Evolutionary conservation across 2,797 vertebrate species (phyloP), one percentile per base, ranked within the genome.

Genomic region (Sparidentex hasta): DNA sequence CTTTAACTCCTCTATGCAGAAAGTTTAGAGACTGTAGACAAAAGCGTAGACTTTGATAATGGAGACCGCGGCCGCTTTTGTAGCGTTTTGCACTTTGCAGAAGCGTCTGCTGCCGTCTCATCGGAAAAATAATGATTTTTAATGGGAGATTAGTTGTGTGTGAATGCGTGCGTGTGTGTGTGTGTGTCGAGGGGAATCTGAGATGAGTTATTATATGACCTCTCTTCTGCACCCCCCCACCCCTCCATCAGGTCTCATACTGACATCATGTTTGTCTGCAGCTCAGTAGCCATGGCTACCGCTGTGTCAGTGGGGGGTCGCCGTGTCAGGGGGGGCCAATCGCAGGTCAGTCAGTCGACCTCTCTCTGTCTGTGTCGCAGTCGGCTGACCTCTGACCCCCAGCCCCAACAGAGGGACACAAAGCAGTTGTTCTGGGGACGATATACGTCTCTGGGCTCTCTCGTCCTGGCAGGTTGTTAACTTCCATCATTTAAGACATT

Each of bases 181-280:
- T 25, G 50, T 65, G 55, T 63, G 65, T 73, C n/a, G 64, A 51
- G 59, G 48, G 17, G 73, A 88, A 78, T 84, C 44, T 33, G 29
- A 71, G 80, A 79, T 78, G 68, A 80, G 79, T 80, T 76, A 74
- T 83, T 77, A 66, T 90, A 72, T 88, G 81, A 87, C 85, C 86
- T 80, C 74, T 65, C 61, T 52, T 29, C 46, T 54, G 67, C 62
- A 63, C 80, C 21, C 51, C 27, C 51, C 8, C 69, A 41, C 21
- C 46, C 27, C 51, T 7, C 69, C 20, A 41, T 20, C 69, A 66
- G 73, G 54, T 78, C 81, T 75, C 74, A 80, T 44, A 66, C 88
- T 83, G 91, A 92, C 93, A 93, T 90, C 87, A 89, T 93, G 88
- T 92, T 91, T 94, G 92, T 93, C 90, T 94, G 88, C 86, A 82